Base-by-base conservation (phyloP, 2,888 invertebrate species). In the Corythucha ciliata region DNA sequence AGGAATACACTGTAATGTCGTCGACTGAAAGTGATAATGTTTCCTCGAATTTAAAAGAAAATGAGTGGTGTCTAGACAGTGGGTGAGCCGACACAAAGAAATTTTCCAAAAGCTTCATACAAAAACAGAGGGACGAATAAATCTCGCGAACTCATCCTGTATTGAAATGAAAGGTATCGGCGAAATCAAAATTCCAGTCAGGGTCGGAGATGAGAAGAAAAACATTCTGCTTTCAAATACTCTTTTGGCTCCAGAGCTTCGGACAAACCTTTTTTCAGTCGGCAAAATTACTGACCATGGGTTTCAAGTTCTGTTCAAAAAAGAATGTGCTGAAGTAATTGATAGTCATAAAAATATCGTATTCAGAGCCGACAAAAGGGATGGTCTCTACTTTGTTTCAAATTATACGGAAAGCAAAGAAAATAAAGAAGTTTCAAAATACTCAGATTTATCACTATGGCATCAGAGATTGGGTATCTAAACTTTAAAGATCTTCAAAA, bases 251-350 rank as follows among this genome's bases (percentile, higher is more conserved):
- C 48, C 39, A 4, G 48, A 24, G 2, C 29, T 48, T 3, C 14
- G 48, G 6, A 8, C 26, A 18, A 48, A 48, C 26, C 25, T 48
- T 5, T 3, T 48, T 3, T 37, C 48, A 3, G 48, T 48, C 12
- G 48, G 48, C 8, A 48, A 48, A 18, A 39, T 48, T 1, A 26
- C 40, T 16, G 48, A 48, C 12, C 14, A 39, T 21, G 48, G 48
- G 12, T 26, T 24, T 18, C 21, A 20, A 2, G 40, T 39, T 12
- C 24, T 21, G 1, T 48, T 48, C 29, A 26, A 10, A 2, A 48
- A 48, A 26, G 2, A 3, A 2, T 4, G 5, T 2, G 48, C 48
- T 3, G 12, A 6, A 18, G 26, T 48, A 2, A 2, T 4, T 8
- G 39, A 25, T 8, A 2, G 20, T 2, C 4, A 2, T 22, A 40